A percentile compares a stretch with the other conserved stretches of the same genome.
These are phyloP conservation scores for Pimpla rufipes DNA, from an alignment of 2,888 invertebrate species.

Conservation along the genomic window DNA sequence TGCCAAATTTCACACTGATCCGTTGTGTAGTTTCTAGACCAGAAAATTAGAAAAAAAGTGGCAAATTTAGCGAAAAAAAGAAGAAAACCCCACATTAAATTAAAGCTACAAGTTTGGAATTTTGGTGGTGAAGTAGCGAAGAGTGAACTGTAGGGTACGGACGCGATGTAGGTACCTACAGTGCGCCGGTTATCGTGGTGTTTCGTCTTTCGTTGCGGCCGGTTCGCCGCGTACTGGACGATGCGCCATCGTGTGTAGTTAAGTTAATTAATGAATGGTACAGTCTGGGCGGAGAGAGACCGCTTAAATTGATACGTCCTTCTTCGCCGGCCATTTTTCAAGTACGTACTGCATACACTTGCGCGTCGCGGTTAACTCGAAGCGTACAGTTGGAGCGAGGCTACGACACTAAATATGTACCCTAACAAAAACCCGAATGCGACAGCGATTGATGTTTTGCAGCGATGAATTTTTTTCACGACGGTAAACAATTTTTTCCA, in stretches of 20 bases:
- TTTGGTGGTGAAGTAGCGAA: background rate
- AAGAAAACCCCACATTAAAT: too few species aligned
- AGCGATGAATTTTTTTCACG: too few species aligned
- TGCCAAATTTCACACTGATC: too few species aligned
- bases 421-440: background rate
- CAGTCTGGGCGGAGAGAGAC: slow-evolving; percentile 84
- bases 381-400: background rate
- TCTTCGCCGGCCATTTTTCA: slow-evolving; percentile 81
- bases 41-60: too few species aligned
- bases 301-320: slow-evolving; percentile 85
- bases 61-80: too few species aligned
- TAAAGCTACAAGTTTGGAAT: too few species aligned
- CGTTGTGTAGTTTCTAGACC: too few species aligned
- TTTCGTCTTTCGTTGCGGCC: slow-evolving; percentile 75
- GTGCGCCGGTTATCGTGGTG: slow-evolving; percentile 31
- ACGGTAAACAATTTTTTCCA: too few species aligned
- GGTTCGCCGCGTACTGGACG: slow-evolving; percentile 78
- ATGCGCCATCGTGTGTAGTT: slow-evolving; percentile 84
- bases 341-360: slow-evolving; percentile 54
- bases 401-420: background rate
- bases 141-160: background rate
- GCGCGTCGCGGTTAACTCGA: slow-evolving; percentile 44
- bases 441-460: too few species aligned
- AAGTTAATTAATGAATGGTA: slow-evolving; percentile 85
- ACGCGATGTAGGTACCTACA: background rate